Base-by-base conservation (phyloP, 2,113 vertebrate species). In the Gasterosteus aculeatus region DNA sequence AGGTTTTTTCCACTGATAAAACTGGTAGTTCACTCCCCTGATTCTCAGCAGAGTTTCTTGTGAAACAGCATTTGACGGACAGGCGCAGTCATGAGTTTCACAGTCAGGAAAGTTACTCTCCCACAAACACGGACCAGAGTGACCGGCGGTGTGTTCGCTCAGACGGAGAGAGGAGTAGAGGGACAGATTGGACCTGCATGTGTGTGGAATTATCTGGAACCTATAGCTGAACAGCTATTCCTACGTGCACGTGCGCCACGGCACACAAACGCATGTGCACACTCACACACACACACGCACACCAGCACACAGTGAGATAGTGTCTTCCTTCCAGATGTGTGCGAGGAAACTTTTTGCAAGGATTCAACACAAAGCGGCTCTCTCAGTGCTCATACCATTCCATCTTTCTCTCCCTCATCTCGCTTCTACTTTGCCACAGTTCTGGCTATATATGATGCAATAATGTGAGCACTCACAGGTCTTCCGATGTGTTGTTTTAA, bases 261-360 rank as follows among this genome's bases (percentile, higher is more conserved):
- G 16, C 51, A 18, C 59, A 47, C 61, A 57, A 16, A 3, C 10
- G 46, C 47, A 67, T 58, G 59, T 68, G 53, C 68, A 56, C 19
- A 35, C 72, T 12, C 46, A 58, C 60, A 75, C 51, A 88, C 70
- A 90, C 62, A 47, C 29, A 53, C 59, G 29, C 58, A 46, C 18
- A 38, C 69, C 16, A 46, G 56, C 57, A 78, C 57, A 88, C 67
- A 90, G 85, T 79, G 75, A 79, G 72, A 87, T 77, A 77, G 76
- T 86, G 79, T 92, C 85, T 87, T 83, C 68, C 73, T 77, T 84
- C 88, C 91, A 92, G 81, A 85, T 91, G 85, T 90, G 81, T 75
- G 33, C 54, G 46, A 87, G 73, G 63, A 56, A 85, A 72, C 61
- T 75, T 85, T 89, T 88, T 83, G 78, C 75, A 62, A 71, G 64